Percentiles rank a stretch among this genome's conserved stretches.
phyloP scores from a whole-genome alignment of 2,113 vertebrate species.

The Ophiodon elongatus region DNA sequence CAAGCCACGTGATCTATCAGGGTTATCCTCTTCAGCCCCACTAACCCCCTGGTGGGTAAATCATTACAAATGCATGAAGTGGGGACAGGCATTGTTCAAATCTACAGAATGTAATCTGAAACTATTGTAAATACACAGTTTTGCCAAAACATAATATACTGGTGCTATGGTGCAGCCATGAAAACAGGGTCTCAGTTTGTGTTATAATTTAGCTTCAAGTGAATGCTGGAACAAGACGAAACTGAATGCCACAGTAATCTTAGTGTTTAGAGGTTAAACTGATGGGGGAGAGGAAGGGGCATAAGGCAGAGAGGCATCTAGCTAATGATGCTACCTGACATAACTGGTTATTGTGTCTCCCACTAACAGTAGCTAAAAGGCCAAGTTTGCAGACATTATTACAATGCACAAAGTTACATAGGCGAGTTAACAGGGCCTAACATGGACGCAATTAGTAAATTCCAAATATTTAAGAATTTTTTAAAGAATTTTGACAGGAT shows the following conservation, averaged over 20 bases:
- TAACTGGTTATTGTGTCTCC: slow-evolving; percentile 5
- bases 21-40: not conserved
- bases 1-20: not conserved
- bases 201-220: not conserved
- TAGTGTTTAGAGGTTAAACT: slow-evolving; percentile 1
- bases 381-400: not conserved
- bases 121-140: not conserved
- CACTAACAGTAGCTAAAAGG: slow-evolving; percentile 10
- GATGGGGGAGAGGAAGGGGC: not conserved
- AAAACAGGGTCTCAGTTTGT: not conserved
- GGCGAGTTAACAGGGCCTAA: too few relatives aligned
- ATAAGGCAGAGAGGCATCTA: not conserved
- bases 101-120: not conserved
- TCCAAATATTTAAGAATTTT: too few relatives aligned
- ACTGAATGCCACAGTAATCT: not conserved
- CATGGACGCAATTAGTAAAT: too few relatives aligned
- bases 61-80: not conserved
- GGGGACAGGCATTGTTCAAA: not conserved
- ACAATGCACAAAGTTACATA: not conserved
- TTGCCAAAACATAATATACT: not conserved
- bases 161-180: not conserved
- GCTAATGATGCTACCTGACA: not conserved
- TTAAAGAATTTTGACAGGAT: not conserved
- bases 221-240: not conserved
- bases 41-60: not conserved